Conservation (phyloP, 2,888 invertebrate genomes). For the Drosophila macrospina region DNA sequence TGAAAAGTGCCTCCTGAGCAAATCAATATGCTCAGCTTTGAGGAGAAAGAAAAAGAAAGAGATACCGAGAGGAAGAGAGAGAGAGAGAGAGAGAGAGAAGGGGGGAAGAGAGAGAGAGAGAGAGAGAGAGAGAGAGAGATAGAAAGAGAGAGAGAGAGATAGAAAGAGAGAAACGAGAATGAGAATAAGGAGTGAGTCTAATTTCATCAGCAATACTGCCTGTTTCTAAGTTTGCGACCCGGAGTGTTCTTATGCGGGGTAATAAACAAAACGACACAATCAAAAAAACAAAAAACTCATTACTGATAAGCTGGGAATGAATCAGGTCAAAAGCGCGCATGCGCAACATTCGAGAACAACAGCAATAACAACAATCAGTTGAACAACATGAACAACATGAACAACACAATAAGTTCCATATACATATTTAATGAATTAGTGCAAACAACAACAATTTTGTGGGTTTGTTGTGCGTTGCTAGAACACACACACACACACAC, state of each 20-base stretch:
- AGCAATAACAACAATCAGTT: slow-evolving; percentile 25
- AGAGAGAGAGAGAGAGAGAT: not conserved
- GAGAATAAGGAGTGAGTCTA: not conserved
- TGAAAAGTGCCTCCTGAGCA: too few species aligned
- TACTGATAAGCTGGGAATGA: slow-evolving; percentile 64
- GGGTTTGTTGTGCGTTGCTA: not conserved
- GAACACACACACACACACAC: not conserved
- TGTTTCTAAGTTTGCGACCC: slow-evolving; percentile 31
- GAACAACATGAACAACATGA: not conserved
- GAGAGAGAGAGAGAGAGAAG: not conserved
- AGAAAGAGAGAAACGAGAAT: not conserved
- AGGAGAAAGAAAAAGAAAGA: not conserved
- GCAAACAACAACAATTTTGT: slow-evolving; percentile 1
- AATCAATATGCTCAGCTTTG: too few species aligned
- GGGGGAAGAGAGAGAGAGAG: not conserved
- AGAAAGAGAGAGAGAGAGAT: not conserved
- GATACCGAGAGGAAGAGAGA: not conserved
- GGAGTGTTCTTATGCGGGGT: slow-evolving; percentile 14
- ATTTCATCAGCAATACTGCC: not conserved
- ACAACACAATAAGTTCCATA: slow-evolving; percentile 20
- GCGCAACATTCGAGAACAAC: slow-evolving; percentile 55
- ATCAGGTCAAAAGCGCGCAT: slow-evolving; percentile 74
- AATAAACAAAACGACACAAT: slow-evolving; percentile 14
- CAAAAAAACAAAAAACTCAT: slow-evolving; percentile 17
- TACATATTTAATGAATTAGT: slow-evolving; percentile 27